These are phyloP conservation scores for Parnassius mnemosyne DNA, from an alignment of 2,888 invertebrate genomes.

Conservation along the genomic window DNA sequence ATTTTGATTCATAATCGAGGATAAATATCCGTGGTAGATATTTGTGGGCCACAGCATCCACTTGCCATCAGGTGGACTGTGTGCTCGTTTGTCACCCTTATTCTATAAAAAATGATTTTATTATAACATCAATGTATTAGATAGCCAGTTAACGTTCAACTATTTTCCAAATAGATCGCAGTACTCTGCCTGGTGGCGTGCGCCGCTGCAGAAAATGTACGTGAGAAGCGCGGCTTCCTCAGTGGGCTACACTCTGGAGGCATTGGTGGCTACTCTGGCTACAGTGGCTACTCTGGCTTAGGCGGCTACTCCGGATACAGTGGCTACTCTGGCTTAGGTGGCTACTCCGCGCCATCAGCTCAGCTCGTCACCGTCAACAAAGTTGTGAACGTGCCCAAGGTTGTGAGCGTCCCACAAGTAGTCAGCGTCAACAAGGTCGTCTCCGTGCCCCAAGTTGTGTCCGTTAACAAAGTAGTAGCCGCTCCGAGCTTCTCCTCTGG, in stretches of 20 bases:
- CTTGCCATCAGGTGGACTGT: too few species aligned
- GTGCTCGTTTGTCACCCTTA: too few species aligned
- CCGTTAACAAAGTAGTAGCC: slow-evolving; percentile 57
- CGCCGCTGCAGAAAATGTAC: slow-evolving; percentile 39
- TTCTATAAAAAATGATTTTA: too few species aligned
- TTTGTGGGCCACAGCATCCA: too few species aligned
- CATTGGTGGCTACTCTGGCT: slow-evolving; percentile 27
- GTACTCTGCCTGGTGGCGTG: slow-evolving; percentile 40
- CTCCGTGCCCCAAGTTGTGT: slow-evolving; percentile 50
- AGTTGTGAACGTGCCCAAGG: slow-evolving; percentile 46
- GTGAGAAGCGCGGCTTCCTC: slow-evolving; percentile 48
- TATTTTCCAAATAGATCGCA: slow-evolving; percentile 28
- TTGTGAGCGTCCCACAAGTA: slow-evolving; percentile 42
- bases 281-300: slow-evolving; percentile 28
- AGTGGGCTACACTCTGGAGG: slow-evolving; percentile 32
- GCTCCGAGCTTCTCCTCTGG: slow-evolving; percentile 38
- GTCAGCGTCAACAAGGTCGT: slow-evolving; percentile 54
- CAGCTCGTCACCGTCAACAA: slow-evolving; percentile 46
- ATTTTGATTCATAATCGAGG: too few species aligned
- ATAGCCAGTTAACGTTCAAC: too few species aligned
- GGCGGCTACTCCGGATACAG: slow-evolving; percentile 21
- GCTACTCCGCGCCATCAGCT: slow-evolving; percentile 24
- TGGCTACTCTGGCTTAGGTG: slow-evolving; percentile 25
- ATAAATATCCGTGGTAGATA: too few species aligned
- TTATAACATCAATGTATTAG: too few species aligned